Evolutionary conservation across 2,797 vertebrate species (phyloP), one percentile per base, ranked within the genome.

Genomic region (Eurystomus glaucurus): DNA sequence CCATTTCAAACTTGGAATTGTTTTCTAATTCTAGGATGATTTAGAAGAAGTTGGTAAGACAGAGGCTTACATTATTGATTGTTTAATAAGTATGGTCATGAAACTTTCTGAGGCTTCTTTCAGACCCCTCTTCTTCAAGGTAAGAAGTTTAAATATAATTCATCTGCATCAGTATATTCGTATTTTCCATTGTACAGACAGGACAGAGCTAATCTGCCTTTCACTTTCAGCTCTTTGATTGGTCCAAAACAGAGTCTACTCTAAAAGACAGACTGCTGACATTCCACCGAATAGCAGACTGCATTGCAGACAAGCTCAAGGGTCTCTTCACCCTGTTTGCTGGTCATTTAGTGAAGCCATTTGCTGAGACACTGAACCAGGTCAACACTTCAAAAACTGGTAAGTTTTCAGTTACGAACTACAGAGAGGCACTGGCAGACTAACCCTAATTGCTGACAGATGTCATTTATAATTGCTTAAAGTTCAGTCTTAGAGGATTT

Each of bases 71-170:
- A 98, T 99, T 92, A 98, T 99, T 60, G 98, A 99, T 91, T 99
- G 99, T 96, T 98, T 99, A 31, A 85, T 99, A 54, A 97, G 97
- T 91, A 99, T 99, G 99, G 98, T 99, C 90, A 99, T 99, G 98
- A 99, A 99, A 77, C 99, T 99, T 85, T 99, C 99, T 0, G 99
- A 99, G 95, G 98, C 99, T 92, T 99, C 99, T 3, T 99, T 99
- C 98, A 99, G 99, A 46, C 99, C 99, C 5, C 98, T 99, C 25
- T 99, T 99, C 98, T 99, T 99, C 96, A 99, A 99, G 99, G 99
- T 99, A 97, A 88, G 96, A 69, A 50, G 25, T 55, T 69, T 79
- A 66, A 79, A 31, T n/a, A 17, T 26, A 25, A 29, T 62, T 71
- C 9, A 41, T 22, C 9, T 78, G 35, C 52, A 23, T 72, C 54